Base-by-base conservation (phyloP, 2,888 invertebrate genomes). In the Subacronicta megacephala region DNA sequence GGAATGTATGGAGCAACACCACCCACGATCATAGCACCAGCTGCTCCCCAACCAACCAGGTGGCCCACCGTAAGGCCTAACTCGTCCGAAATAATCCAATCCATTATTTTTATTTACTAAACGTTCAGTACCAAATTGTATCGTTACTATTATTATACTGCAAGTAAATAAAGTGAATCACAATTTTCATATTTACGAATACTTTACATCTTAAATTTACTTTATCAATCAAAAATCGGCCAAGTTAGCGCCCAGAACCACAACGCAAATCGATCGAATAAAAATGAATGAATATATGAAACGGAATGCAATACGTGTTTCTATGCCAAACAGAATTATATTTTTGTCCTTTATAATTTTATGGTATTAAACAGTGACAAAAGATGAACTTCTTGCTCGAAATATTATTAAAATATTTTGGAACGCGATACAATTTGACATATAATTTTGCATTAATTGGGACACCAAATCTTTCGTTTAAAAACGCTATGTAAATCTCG, bases 1-100 rank as follows among this genome's bases (percentile, higher is more conserved):
- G 99, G 99, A 77, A 99, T 97, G 84, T 99, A 99, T 20, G 99
- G 99, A 64, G 99, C 96, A 36, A 99, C 96, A 75, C 99, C 99
- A 51, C 99, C 99, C 78, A 99, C 96, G 62, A 99, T 97, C 98
- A 99, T 99, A 65, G 98, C 98, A 57, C 96, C 96, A 62, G 97
- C 97, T 74, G 97, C 97, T 53, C 96, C 95, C 96, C 97, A 97
- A 58, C 96, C 96, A 31, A 97, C 96, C 61, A 98, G 89, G 83
- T 97, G 96, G 47, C 96, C 96, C 66, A 98, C 95, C 13, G 97
- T 97, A 46, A 97, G 89, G 54, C 96, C 96, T 82, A 96, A 88
- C 82, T 96, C 96, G 85, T 96, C 96, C 77, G 96, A 96, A 89
- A 96, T 96, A 75, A 96, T 96, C 96, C 96, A 96, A 95, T 96